Conservation (phyloP, 2,113 vertebrate species). For the Kryptolebias marmoratus region DNA sequence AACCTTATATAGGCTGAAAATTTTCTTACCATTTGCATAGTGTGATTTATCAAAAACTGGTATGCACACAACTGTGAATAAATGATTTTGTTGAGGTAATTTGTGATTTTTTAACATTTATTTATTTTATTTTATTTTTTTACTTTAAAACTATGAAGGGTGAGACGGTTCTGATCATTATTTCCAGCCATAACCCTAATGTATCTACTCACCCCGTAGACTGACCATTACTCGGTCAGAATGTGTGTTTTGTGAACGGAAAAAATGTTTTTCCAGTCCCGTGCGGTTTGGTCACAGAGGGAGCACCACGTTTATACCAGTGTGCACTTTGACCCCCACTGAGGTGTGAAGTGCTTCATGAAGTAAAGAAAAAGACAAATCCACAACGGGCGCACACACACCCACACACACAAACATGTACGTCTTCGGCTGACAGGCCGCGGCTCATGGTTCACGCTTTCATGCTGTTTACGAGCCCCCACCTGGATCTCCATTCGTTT, state of each 20-base stretch:
- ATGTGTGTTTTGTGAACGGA: neutral
- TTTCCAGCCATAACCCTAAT: slow-evolving; percentile 6
- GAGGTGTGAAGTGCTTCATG: slow-evolving; percentile 65
- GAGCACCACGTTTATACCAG: slow-evolving; percentile 31
- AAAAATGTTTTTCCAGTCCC: slow-evolving; percentile 17
- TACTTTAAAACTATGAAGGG: neutral
- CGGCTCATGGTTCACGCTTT: slow-evolving; percentile 32
- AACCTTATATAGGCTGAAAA: neutral
- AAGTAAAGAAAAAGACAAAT: slow-evolving; percentile 46
- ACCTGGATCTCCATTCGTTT: slow-evolving; percentile 56
- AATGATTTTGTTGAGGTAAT: slow-evolving; percentile 42
- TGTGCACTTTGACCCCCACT: slow-evolving; percentile 55
- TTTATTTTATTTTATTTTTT: slow-evolving; percentile 5
- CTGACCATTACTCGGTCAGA: neutral
- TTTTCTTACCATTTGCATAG: slow-evolving; percentile 41
- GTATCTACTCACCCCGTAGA: neutral
- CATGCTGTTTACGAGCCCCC: slow-evolving; percentile 66
- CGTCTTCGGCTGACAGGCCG: slow-evolving; percentile 40
- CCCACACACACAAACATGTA: slow-evolving; percentile 26
- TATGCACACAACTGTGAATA: slow-evolving; percentile 44
- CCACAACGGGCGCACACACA: slow-evolving; percentile 6
- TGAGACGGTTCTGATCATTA: neutral
- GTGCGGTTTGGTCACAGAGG: slow-evolving; percentile 30
- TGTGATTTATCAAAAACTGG: slow-evolving; percentile 32
- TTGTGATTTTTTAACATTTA: slow-evolving; percentile 15